Base-by-base conservation (phyloP, 2,797 vertebrate species). In the Poecilia velifera region DNA sequence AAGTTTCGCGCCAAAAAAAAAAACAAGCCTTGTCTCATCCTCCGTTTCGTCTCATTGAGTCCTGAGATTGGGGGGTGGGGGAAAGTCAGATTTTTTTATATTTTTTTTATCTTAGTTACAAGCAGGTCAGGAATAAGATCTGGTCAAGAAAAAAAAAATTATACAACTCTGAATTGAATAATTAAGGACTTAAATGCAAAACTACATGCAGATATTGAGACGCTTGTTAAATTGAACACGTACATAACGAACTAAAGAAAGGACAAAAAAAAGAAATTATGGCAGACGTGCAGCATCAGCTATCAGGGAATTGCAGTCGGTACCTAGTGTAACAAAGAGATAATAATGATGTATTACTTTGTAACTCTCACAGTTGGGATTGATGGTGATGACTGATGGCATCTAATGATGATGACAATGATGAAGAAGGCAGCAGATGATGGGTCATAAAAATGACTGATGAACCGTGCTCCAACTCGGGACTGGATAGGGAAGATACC, bases 351-450 rank as follows among this genome's bases (percentile, higher is more conserved):
- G 74, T 87, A 94, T 92, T 64, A 90, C 91, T 91, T 89, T 89
- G 87, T 91, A 90, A 90, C 83, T 86, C 91, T 88, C 87, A 89
- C 90, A 86, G 90, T 86, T 89, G 73, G 83, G 85, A 89, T 79
- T 90, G 91, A 93, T 89, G 92, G 84, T 83, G 84, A 94, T 92
- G 93, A 93, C 89, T 94, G 94, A 95, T 93, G 91, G 86, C 82
- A 83, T 91, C 87, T 93, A 92, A 93, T 94, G 92, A 94, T 91
- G 92, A 93, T 93, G 92, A 94, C 89, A 92, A 91, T 93, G 93
- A 94, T 92, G 93, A 93, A 93, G 91, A 91, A 93, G 91, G 88
- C 88, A 87, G 83, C 71, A 86, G 90, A 94, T 91, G 93, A 93
- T 77, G 88, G 90, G 91, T 90, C 92, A 91, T 94, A 94, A 94